These are phyloP conservation scores for Paracyclopina nana DNA, from an alignment of 1,140 invertebrate species.

Conservation along the genomic window DNA sequence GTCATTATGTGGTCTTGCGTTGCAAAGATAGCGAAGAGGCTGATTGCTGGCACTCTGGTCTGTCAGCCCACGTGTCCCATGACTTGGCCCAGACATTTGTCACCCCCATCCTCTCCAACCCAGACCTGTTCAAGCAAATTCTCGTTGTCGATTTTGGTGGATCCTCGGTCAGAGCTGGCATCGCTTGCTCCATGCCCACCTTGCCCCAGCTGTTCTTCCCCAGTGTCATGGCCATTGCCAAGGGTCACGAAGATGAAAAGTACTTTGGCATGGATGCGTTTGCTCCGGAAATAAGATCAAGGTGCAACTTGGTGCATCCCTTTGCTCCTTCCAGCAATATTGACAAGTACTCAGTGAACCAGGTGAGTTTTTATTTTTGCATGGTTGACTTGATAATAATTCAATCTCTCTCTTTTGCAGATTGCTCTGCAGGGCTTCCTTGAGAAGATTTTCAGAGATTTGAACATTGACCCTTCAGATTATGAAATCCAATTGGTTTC, in stretches of 20 bases:
- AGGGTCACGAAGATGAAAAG: conserved; percentile 25
- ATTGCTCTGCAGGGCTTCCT: conserved; percentile 29
- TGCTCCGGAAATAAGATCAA: conserved; percentile 28
- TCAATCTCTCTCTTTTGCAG: no score
- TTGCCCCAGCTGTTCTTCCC: conserved; percentile 39
- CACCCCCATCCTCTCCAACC: conserved; percentile 29
- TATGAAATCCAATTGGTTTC: conserved; percentile 30
- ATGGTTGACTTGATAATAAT: no score
- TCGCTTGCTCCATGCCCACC: conserved; percentile 33
- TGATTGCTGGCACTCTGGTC: conserved; percentile 31
- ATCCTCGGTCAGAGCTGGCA: conserved; percentile 35
- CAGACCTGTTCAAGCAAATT: conserved; percentile 23
- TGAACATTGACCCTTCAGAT: conserved; percentile 27
- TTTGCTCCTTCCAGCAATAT: conserved; percentile 33
- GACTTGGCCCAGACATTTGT: conserved; percentile 33
- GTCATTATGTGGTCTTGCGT: conserved; percentile 33
- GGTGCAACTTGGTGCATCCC: conserved; percentile 27
- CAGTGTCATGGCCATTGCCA: conserved; percentile 31
- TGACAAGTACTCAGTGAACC: conserved; percentile 30
- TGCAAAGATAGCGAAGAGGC: conserved; percentile 30
- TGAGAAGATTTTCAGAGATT: conserved; percentile 29
- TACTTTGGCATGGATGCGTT: conserved; percentile 34
- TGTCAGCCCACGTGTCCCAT: conserved; percentile 34
- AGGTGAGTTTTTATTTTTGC: no score
- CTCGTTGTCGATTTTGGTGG: conserved; percentile 39